Evolutionary conservation across 2,797 vertebrate species (phyloP).

Genomic region (Pseudochirops corinnae): DNA sequence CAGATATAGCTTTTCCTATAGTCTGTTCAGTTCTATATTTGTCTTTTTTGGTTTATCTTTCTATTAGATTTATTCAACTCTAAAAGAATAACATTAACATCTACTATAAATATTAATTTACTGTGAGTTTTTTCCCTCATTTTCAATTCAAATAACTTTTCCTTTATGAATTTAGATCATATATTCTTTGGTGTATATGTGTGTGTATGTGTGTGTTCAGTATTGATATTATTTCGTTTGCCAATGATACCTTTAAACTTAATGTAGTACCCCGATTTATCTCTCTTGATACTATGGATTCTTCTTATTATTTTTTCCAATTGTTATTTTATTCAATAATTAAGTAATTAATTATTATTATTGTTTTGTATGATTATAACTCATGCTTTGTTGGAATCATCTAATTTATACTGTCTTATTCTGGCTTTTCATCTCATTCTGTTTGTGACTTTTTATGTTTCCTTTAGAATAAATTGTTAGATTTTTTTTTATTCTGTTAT

Average conservation of each 20-base stretch:
- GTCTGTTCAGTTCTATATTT: background rate
- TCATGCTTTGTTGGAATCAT: background rate
- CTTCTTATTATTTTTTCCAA: background rate
- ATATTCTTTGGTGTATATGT: background rate
- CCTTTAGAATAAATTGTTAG: background rate
- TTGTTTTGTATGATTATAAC: background rate
- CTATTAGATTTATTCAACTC: background rate
- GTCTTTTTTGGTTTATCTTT: background rate
- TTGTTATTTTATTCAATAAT: too few species aligned
- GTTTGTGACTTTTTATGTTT: background rate
- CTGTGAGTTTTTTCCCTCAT: background rate
- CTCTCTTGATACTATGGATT: background rate
- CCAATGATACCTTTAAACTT: background rate
- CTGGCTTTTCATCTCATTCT: background rate
- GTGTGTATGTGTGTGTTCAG: background rate
- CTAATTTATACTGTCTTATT: background rate
- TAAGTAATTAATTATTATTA: too few species aligned
- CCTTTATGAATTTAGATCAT: background rate
- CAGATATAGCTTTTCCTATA: background rate
- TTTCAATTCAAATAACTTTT: background rate
- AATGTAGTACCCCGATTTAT: background rate
- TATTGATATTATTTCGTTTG: background rate
- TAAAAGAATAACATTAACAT: background rate
- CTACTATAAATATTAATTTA: background rate
- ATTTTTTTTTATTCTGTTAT: background rate